Evolutionary conservation across 1,140 invertebrate genomes (phyloP).

Genomic region (Matsumurasca onukii): DNA sequence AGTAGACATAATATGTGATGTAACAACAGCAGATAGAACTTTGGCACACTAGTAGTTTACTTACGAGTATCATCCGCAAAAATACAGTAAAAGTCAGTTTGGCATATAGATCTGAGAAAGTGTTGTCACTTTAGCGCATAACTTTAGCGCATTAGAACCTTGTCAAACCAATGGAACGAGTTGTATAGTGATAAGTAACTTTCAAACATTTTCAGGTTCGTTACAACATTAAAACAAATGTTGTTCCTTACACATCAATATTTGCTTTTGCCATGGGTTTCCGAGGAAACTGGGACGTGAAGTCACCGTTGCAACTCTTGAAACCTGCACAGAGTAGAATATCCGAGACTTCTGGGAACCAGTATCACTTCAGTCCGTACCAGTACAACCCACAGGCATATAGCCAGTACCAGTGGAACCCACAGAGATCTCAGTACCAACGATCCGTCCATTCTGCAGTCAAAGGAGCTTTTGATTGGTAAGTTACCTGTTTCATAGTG

Average conservation of each 20-base stretch:
- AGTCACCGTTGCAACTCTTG: neutral
- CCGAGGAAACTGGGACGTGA: conserved; percentile 27
- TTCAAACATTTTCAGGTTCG: conserved; percentile 30
- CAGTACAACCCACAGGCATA: no score
- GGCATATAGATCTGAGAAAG: no score
- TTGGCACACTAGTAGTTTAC: no score
- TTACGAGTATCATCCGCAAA: no score
- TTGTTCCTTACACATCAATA: conserved; percentile 20
- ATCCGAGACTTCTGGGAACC: neutral
- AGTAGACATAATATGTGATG: no score
- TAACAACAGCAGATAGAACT: no score
- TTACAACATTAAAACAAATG: conserved; percentile 30
- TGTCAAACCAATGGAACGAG: no score
- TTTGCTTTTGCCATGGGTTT: conserved; percentile 32
- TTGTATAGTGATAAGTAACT: no score
- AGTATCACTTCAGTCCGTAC: neutral
- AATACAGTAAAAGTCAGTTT: no score
- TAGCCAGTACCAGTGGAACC: neutral
- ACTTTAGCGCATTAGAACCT: no score
- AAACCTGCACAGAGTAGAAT: neutral
- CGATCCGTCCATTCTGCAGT: conserved; percentile 6
- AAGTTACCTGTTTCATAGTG: conserved; percentile 21
- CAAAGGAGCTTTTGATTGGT: conserved; percentile 23
- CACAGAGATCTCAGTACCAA: neutral
- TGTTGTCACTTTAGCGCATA: no score